Base-by-base conservation (phyloP, 2,113 vertebrate species). In the Ageneiosus marmoratus region DNA sequence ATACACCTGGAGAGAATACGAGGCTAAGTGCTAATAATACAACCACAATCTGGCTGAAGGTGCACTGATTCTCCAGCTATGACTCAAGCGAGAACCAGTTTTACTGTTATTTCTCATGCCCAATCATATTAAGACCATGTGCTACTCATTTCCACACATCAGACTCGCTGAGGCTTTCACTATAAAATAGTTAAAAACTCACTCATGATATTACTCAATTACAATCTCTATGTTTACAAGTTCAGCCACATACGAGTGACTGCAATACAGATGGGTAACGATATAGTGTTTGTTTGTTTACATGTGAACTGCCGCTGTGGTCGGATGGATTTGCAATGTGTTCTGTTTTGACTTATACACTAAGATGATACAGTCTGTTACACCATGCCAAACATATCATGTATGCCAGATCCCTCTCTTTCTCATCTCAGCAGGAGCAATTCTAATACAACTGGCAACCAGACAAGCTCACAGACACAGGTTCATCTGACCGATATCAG, bases 21-120 rank as follows among this genome's bases (percentile, higher is more conserved):
- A 77, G 79, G 62, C 56, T 73, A 72, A 65, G 34, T 11, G 77
- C 80, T 88, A 85, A 78, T 88, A 88, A 77, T 75, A 81, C 41
- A 77, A 85, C 63, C 83, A 83, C 81, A 85, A 78, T 79, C 85
- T 81, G 65, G 79, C 73, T 90, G 86, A 88, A 91, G 86, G 87
- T 85, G 88, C 79, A 88, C 79, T 32, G 82, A 89, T 79, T 89
- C 89, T 91, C 70, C 77, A 5, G 87, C 80, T 89, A 91, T 94
- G 93, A 94, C 87, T 94, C 93, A 93, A 78, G 83, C 51, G 70
- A 32, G 16, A 88, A 81, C 29, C 77, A 58, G n/a, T 85, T 84
- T 82, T 85, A 81, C 83, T 90, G 86, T 88, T 91, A 88, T 91
- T 90, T 90, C 89, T 92, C 86, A 88, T 89, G 90, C 89, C 89